Evolutionary conservation across 2,113 vertebrate species (phyloP), one percentile per base, ranked within the genome.

Genomic region (Phycodurus eques): DNA sequence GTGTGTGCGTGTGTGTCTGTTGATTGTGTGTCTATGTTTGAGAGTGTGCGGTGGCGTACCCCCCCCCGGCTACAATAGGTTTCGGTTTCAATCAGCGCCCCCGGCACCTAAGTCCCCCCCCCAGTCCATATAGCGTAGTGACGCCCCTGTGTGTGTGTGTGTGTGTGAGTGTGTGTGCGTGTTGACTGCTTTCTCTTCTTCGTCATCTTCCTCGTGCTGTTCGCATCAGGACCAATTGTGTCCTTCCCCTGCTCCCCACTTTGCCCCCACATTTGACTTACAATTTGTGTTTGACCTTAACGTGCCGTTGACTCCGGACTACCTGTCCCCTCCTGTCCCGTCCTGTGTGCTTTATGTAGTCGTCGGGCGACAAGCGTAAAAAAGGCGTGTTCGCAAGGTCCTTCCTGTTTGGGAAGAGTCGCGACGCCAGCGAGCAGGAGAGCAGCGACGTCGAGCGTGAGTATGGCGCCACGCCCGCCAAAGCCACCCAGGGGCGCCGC

Each of bases 371-470:
- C 95, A 97, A 96, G 95, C 96, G 94, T 97, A 97, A 94, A 97
- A 96, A 97, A 95, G 96, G 95, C 93, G 95, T 98, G 94, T 99
- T 99, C 98, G 94, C 96, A 94, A 96, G 96, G 96, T 99, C 98
- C 94, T 99, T 99, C 91, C 95, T 95, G 89, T 99, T 99, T 96
- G 96, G 98, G 96, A 99, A 99, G 96, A 98, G 94, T 96, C 98
- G 97, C 96, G 96, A 98, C 90, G 93, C 95, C 91, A 96, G 96
- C 90, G 96, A 99, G 90, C 95, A 93, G 93, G 98, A 99, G 94
- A 97, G 95, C 86, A 98, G 96, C 94, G 97, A 99, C 90, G 87
- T 94, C 84, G 97, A 99, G 92, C 97, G 98, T 99, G 96, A 99
- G 98, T 99, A 99, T 91, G 85, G 44, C 5, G 89, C 31, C 39